phyloP scores from a whole-genome alignment of 2,113 vertebrate species.

The Proterorhinus semilunaris region DNA sequence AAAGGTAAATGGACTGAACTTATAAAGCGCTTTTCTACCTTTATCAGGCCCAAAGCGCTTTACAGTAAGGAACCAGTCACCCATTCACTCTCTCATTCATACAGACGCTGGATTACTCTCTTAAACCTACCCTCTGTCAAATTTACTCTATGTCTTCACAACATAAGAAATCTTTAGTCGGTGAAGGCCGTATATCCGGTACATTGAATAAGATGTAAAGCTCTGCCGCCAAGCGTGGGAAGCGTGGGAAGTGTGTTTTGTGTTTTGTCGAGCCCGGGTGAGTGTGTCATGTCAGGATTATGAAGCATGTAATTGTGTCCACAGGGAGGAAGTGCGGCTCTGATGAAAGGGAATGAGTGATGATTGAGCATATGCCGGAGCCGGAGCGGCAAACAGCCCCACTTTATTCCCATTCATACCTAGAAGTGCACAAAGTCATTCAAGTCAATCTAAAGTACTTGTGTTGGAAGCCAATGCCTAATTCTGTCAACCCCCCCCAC shows the following conservation, averaged over 20 bases:
- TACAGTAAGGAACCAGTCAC: too few relatives aligned
- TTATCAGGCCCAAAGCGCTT: too few relatives aligned
- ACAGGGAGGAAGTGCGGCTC: conserved; percentile 49
- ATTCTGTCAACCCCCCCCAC: too few relatives aligned
- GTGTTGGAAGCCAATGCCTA: not conserved
- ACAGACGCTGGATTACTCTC: too few relatives aligned
- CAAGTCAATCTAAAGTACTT: not conserved
- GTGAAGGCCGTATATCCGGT: not conserved
- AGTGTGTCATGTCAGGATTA: conserved; percentile 28
- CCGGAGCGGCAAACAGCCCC: conserved; percentile 13
- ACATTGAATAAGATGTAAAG: not conserved
- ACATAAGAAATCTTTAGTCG: not conserved
- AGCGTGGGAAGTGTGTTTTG: conserved; percentile 13
- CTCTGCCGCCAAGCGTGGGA: not conserved
- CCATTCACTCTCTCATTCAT: too few relatives aligned
- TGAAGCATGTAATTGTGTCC: conserved; percentile 61
- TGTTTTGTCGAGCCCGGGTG: conserved; percentile 18
- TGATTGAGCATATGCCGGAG: conserved; percentile 33
- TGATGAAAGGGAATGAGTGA: conserved; percentile 61
- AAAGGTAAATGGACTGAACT: too few relatives aligned
- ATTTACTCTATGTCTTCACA: too few relatives aligned
- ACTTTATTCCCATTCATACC: conserved; percentile 4
- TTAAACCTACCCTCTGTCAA: too few relatives aligned
- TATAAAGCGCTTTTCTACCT: too few relatives aligned
- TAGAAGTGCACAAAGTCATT: not conserved